Evolutionary conservation across 2,888 invertebrate species (phyloP), one percentile per base, ranked within the genome.

Genomic region (Embidobia sp.): DNA sequence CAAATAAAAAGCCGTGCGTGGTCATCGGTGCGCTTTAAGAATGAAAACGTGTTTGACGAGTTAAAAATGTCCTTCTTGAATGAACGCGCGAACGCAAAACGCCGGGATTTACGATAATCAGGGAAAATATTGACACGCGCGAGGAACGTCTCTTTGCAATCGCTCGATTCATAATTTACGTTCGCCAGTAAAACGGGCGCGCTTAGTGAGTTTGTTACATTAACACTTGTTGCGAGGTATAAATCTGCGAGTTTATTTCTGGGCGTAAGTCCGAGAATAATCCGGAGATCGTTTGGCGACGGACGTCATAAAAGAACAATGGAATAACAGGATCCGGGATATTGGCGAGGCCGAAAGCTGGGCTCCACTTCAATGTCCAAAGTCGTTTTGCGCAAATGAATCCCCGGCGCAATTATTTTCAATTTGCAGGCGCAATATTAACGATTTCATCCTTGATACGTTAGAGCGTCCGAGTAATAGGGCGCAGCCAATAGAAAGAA

Each of bases 371-470:
- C 44, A 53, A 70, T 70, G 44, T 70, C n/a, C n/a, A n/a, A n/a
- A n/a, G n/a, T 44, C 26, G 16, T 29, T 51, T 15, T 5, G 11
- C 44, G 18, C n/a, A 48, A 48, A 35, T 26, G 26, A 48, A 48
- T 19, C 42, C 42, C 61, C 57, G 13, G 7, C 26, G 49, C 51
- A 67, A 67, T 67, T 48, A 75, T 75, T 75, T 75, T 69, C 75
- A 75, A 75, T 75, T 75, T 70, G 57, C 51, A 26, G 42, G 4
- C 19, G 59, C 51, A 19, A 66, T 70, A 70, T 66, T 70, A 64
- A 70, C 57, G 59, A 46, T 76, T 70, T 69, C 44, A 76, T 63
- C 33, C 74, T 59, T 59, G 55, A 27, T 53, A 61, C 66, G 74
- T 55, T 63, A 44, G 55, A 55, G 18, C 48, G 57, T 48, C 35